These are phyloP conservation scores for Strigops habroptila DNA, from an alignment of 2,113 vertebrate genomes.

Conservation along the genomic window DNA sequence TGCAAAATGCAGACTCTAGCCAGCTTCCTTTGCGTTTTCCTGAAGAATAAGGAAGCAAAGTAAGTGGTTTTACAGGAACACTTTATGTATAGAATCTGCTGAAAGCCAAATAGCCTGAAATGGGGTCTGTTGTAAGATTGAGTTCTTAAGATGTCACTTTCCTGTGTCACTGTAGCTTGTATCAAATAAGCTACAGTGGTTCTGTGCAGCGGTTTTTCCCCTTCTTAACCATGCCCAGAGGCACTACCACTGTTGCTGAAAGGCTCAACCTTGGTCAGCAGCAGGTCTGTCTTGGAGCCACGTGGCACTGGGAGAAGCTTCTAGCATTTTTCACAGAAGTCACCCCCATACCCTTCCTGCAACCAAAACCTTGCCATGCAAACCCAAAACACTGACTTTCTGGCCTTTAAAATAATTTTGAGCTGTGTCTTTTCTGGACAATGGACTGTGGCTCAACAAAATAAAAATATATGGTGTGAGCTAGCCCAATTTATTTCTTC, in stretches of 20 bases:
- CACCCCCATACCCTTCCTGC: rapidly evolving
- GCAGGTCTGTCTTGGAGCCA: not conserved
- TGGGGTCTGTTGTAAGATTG: not conserved
- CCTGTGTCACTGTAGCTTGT: not conserved
- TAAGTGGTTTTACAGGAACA: not conserved
- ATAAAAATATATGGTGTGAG: not conserved
- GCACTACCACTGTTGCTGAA: rapidly evolving
- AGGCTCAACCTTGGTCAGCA: not conserved
- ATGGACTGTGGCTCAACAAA: not conserved
- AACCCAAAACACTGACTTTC: not conserved
- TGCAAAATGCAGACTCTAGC: not conserved
- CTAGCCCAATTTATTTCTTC: not conserved
- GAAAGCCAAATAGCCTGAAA: not conserved
- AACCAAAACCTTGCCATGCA: not conserved
- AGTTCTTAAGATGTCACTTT: not conserved
- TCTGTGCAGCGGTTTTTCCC: not conserved
- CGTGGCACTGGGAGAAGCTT: not conserved
- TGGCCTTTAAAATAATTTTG: not conserved
- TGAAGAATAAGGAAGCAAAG: not conserved
- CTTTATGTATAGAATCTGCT: not conserved
- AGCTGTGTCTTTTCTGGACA: not conserved
- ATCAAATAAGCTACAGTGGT: not conserved
- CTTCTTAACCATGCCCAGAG: not conserved
- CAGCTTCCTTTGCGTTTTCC: not conserved
- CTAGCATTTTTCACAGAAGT: not conserved